Evolutionary conservation across 2,888 invertebrate genomes (phyloP), one percentile per base, ranked within the genome.

Genomic region (Lycophotia porphyrea): DNA sequence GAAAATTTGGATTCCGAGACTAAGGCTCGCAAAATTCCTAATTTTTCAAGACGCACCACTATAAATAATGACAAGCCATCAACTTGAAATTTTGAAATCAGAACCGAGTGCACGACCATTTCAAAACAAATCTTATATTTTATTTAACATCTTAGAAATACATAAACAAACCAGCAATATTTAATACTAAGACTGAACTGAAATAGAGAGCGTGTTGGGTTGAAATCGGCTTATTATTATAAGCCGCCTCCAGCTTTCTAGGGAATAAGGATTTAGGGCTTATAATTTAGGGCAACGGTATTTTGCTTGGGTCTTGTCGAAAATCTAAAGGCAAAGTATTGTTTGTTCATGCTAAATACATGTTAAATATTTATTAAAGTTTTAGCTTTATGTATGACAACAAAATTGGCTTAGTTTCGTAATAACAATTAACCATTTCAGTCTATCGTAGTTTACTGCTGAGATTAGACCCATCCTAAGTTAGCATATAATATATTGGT

Each of bases 211-310:
- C 70, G 49, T 71, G 66, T 70, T 67, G 52, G 72, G 77, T 76
- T 80, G 61, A 75, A 78, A 76, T 81, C 76, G 74, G 86, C 81
- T 87, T 87, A 87, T 76, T 78, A 76, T 72, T 78, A 69, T 85
- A 87, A 87, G 80, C 87, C 64, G 72, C 55, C 69, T 73, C 42
- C 21, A 78, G 78, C 75, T 76, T 87, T 81, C 87, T 78, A 80
- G 81, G 81, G 86, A 88, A 76, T 71, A 79, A 74, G 80, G 88
- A 86, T 87, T 87, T 79, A 77, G 71, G 71, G 81, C 78, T 87
- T 82, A 82, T 72, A 71, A 85, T 87, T 88, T 76, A 73, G 82
- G 81, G 72, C 78, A 77, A 71, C 74, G 63, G 71, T 80, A 67
- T 76, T 87, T 81, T 74, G 71, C 34, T 84, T 76, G 58, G 42